These are phyloP conservation scores for Vulpes vulpes DNA, from an alignment of 2,113 vertebrate species.

Conservation along the genomic window DNA sequence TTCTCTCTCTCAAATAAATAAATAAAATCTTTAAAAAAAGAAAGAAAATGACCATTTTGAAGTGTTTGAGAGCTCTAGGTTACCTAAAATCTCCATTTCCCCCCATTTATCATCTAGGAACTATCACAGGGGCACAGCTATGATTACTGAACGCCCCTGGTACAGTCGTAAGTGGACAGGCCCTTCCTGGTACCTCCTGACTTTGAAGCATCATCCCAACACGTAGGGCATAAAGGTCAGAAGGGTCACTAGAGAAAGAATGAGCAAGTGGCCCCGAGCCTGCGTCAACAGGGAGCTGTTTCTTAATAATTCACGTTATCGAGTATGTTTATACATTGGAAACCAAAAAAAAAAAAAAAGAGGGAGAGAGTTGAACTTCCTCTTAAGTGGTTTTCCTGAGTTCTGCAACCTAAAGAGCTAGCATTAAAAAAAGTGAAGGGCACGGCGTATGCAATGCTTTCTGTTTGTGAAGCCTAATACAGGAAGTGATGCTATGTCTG, in stretches of 20 bases:
- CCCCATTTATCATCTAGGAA: neutral
- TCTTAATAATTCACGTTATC: conserved; percentile 12
- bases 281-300: neutral
- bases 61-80: neutral
- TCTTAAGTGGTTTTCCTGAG: conserved; percentile 52
- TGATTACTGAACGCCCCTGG: neutral
- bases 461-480: neutral
- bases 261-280: neutral
- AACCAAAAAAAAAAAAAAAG: neutral
- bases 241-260: neutral
- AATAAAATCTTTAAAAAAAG: neutral
- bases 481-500: conserved; percentile 50
- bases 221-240: neutral
- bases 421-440: neutral
- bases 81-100: neutral
- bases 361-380: neutral
- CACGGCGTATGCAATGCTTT: neutral
- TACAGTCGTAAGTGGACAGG: neutral
- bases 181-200: neutral
- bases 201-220: neutral
- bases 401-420: neutral
- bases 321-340: neutral
- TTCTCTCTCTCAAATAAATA: neutral
- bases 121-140: neutral
- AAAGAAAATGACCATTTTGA: neutral